Percentiles rank a stretch among this genome's conserved stretches.
phyloP scores from a whole-genome alignment of 2,797 vertebrate species.

The Semotilus atromaculatus region DNA sequence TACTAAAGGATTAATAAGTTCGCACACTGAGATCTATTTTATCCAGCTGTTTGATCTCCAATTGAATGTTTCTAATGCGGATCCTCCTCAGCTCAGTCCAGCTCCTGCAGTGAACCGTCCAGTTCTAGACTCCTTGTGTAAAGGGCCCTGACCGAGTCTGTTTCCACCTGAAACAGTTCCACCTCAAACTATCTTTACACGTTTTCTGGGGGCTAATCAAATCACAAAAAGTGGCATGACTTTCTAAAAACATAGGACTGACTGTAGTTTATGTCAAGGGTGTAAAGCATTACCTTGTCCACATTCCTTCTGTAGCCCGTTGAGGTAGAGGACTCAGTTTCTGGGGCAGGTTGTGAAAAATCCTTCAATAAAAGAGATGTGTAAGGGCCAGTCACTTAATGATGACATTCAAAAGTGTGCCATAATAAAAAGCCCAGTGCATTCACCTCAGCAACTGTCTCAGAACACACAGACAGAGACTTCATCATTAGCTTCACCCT shows the following conservation, averaged over 20 bases:
- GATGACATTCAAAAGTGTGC: too few species aligned
- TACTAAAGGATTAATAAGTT: background rate
- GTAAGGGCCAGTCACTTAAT: too few species aligned
- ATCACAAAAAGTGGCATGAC: background rate
- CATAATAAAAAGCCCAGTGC: background rate
- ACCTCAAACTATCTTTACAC: background rate
- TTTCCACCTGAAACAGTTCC: background rate
- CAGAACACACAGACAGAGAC: background rate
- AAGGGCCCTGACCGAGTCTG: too few species aligned
- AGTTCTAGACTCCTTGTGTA: too few species aligned
- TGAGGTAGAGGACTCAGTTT: too few species aligned
- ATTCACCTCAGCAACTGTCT: constrained; percentile 1
- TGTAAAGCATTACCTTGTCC: too few species aligned
- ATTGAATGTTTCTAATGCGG: background rate
- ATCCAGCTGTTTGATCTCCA: constrained; percentile 27
- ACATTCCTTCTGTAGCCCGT: too few species aligned
- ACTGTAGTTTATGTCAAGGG: background rate
- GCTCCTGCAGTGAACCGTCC: too few species aligned
- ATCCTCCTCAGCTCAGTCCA: background rate
- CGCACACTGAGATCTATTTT: background rate
- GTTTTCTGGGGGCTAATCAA: background rate
- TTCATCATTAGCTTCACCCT: background rate
- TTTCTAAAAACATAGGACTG: background rate
- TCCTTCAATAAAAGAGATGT: too few species aligned
- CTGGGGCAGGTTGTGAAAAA: too few species aligned